These are phyloP conservation scores for Orcinus orca DNA, from an alignment of 2,113 vertebrate genomes.

Conservation along the genomic window DNA sequence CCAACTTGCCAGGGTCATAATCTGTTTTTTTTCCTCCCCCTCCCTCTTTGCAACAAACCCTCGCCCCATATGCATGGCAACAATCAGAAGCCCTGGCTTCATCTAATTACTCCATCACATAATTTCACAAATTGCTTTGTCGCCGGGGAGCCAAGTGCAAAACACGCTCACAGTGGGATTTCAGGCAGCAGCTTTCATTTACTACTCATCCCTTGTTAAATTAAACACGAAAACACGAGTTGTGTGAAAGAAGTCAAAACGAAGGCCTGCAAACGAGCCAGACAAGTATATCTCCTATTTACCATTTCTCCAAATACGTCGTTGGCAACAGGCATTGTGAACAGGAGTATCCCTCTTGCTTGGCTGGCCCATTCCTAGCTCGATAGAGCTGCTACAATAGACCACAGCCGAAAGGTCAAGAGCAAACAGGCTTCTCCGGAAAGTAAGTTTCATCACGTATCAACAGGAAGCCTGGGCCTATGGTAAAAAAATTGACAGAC, in stretches of 20 bases:
- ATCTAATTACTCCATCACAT: slow-evolving; percentile 99
- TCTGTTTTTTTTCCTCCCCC: slow-evolving; percentile 72
- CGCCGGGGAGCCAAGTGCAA: slow-evolving; percentile 96
- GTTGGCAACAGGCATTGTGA: slow-evolving; percentile 76
- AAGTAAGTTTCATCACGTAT: slow-evolving; percentile 2
- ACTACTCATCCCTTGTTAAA: slow-evolving; percentile 98
- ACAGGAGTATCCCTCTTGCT: slow-evolving; percentile 54
- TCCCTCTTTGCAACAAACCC: slow-evolving; percentile 80
- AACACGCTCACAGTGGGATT: slow-evolving; percentile 93
- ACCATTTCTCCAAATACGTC: slow-evolving; percentile 74
- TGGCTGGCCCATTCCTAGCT: slow-evolving; percentile 60
- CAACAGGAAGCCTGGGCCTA: background rate
- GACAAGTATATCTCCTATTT: slow-evolving; percentile 80
- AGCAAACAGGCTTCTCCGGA: background rate
- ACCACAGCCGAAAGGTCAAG: background rate
- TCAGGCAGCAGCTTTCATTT: slow-evolving; percentile 95
- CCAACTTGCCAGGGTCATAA: slow-evolving; percentile 92
- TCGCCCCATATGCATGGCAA: slow-evolving; percentile 88
- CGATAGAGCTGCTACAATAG: background rate
- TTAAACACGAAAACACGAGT: slow-evolving; percentile 97
- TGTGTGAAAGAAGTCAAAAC: slow-evolving; percentile 88
- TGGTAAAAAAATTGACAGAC: background rate
- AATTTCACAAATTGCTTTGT: slow-evolving; percentile 99
- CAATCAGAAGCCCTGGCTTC: slow-evolving; percentile 93
- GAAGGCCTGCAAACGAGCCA: slow-evolving; percentile 84